These are phyloP conservation scores for Coreoperca whiteheadi DNA, from an alignment of 2,113 vertebrate species.

Conservation along the genomic window DNA sequence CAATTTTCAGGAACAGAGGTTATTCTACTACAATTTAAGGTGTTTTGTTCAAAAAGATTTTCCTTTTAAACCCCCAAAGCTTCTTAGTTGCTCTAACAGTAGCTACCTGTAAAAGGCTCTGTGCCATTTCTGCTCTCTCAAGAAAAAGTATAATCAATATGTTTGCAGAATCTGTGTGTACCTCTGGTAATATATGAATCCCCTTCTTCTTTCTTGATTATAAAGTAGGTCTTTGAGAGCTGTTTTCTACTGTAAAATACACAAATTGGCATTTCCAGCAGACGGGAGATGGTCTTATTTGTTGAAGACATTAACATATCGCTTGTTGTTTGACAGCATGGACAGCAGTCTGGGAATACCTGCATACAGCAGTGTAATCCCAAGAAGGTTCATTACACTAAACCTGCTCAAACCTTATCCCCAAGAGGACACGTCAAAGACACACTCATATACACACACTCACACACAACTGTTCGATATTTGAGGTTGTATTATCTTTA, in stretches of 20 bases:
- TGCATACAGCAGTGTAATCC: constrained; percentile 65
- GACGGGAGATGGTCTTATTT: constrained; percentile 46
- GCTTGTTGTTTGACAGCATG: constrained; percentile 59
- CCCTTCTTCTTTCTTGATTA: constrained; percentile 33
- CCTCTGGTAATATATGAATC: constrained; percentile 26
- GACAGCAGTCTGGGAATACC: constrained; percentile 50
- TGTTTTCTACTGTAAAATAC: constrained; percentile 28
- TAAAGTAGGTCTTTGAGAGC: constrained; percentile 28
- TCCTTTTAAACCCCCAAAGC: constrained; percentile 19
- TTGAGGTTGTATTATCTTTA: constrained; percentile 18
- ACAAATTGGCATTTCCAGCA: constrained; percentile 54
- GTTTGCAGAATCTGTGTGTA: constrained; percentile 18
- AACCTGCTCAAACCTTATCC: constrained; percentile 59
- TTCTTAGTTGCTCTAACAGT: neutral
- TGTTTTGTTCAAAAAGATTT: constrained; percentile 58
- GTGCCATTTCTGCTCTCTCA: constrained; percentile 1
- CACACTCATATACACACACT: constrained; percentile 13
- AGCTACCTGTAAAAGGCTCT: neutral
- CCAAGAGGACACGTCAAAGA: constrained; percentile 36
- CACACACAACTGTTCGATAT: constrained; percentile 11
- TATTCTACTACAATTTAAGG: constrained; percentile 45
- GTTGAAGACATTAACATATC: constrained; percentile 65
- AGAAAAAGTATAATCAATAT: constrained; percentile 27
- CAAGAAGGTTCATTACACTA: constrained; percentile 72
- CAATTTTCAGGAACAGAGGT: constrained; percentile 60